Evolutionary conservation across 1,140 invertebrate species (phyloP), one percentile per base, ranked within the genome.

Genomic region (Hylaeus anthracinus): DNA sequence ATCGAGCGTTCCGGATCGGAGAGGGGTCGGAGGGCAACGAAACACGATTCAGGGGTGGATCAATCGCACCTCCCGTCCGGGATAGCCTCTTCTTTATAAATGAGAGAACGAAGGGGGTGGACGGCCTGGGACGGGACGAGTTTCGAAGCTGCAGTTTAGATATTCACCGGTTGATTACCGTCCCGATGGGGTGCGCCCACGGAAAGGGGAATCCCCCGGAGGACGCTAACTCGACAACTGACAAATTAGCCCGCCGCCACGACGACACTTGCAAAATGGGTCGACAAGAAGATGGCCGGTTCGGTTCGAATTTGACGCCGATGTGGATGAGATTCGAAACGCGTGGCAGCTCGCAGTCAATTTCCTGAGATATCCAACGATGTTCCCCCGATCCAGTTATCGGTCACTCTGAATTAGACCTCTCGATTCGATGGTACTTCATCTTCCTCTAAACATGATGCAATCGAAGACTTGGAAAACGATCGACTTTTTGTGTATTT

Each of bases 251-350:
- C 91, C 89, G 86, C 92, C 91, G 88, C 90, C 90, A 90, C 92
- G 93, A 93, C 92, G 93, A 94, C 93, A 94, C 92, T 93, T 94
- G 92, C 91, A 90, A 94, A 94, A 94, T 93, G 92, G 93, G 92
- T 91, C 90, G 91, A 93, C 92, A 92, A 90, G 90, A 89, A 90
- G 88, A 80, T 86, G 89, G 83, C 73, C 83, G 8, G 83, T 84
- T 90, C 90, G 87, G 81, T 88, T 91, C 89, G 87, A 90, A 88
- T 91, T 90, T 87, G 82, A 88, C 83, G 86, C 65, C 41, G 65
- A 39, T 48, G 67, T 43, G 45, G 70, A 82, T 77, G 85, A 74
- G 86, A 81, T 86, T 79, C 85, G 74, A 66, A 63, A 60, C 56
- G 63, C 58, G 45, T 69, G 53, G 56, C 51, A 9, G 6, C 63